These are phyloP conservation scores for Archilochus colubris DNA, from an alignment of 2,113 vertebrate species.

Conservation along the genomic window DNA sequence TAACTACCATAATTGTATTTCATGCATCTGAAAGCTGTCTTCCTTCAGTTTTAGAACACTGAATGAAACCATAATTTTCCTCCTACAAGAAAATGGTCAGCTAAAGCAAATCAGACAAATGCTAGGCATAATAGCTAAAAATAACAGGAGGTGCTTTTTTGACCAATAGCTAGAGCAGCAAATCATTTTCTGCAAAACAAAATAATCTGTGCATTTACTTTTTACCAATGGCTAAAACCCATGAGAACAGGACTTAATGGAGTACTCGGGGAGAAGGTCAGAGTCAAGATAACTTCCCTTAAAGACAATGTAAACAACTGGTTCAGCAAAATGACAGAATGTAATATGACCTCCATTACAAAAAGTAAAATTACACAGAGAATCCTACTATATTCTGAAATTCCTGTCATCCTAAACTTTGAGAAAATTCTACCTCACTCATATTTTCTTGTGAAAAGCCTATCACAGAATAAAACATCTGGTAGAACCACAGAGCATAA, in stretches of 20 bases:
- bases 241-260: neutral
- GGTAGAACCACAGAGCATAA: neutral
- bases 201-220: neutral
- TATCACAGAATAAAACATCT: neutral
- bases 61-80: neutral
- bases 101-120: neutral
- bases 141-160: neutral
- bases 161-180: neutral
- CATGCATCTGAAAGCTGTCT: neutral
- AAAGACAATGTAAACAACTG: neutral
- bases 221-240: neutral
- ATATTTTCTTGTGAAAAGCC: neutral
- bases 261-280: neutral
- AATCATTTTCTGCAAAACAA: neutral
- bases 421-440: neutral
- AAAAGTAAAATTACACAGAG: neutral
- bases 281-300: neutral
- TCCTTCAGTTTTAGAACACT: neutral
- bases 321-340: neutral
- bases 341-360: neutral
- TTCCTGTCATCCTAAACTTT: neutral
- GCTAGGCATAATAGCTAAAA: neutral
- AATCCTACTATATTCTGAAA: neutral
- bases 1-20: neutral
- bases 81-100: neutral